These are phyloP conservation scores for Dinocampus coccinellae DNA, from an alignment of 2,888 invertebrate genomes.

Conservation along the genomic window DNA sequence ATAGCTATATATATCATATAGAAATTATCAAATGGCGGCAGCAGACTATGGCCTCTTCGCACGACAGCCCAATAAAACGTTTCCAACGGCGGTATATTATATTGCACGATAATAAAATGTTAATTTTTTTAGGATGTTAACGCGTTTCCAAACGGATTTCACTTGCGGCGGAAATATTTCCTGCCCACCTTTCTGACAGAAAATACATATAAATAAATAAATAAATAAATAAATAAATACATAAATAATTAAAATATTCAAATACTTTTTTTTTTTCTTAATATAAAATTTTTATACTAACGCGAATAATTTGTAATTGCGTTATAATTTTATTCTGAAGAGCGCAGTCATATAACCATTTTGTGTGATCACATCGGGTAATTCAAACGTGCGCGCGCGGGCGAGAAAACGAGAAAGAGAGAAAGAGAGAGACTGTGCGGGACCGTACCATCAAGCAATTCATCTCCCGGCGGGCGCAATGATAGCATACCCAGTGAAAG, in stretches of 20 bases:
- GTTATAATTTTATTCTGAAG: not conserved
- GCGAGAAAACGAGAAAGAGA: no score
- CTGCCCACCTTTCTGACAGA: conserved; percentile 37
- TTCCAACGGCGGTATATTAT: conserved; percentile 53
- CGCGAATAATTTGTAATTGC: conserved; percentile 1
- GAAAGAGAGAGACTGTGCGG: no score
- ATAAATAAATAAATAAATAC: conserved; percentile 17
- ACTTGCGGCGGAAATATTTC: conserved; percentile 55
- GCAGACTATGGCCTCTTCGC: conserved; percentile 63
- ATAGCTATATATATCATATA: conserved; percentile 38
- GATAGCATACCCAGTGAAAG: conserved; percentile 52
- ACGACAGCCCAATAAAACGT: conserved; percentile 67
- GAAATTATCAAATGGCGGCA: conserved; percentile 37
- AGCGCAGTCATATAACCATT: not conserved
- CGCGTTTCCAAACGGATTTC: conserved; percentile 60
- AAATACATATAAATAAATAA: conserved; percentile 20
- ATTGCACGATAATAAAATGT: conserved; percentile 62
- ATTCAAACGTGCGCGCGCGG: not conserved
- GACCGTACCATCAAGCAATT: conserved; percentile 47
- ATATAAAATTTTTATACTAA: not conserved
- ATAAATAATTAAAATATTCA: not conserved
- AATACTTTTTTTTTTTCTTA: not conserved
- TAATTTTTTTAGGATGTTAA: conserved; percentile 58
- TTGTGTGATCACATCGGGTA: not conserved
- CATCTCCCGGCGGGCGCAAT: conserved; percentile 54